Conservation (phyloP, 2,113 vertebrate genomes). For the Toxostoma redivivum region DNA sequence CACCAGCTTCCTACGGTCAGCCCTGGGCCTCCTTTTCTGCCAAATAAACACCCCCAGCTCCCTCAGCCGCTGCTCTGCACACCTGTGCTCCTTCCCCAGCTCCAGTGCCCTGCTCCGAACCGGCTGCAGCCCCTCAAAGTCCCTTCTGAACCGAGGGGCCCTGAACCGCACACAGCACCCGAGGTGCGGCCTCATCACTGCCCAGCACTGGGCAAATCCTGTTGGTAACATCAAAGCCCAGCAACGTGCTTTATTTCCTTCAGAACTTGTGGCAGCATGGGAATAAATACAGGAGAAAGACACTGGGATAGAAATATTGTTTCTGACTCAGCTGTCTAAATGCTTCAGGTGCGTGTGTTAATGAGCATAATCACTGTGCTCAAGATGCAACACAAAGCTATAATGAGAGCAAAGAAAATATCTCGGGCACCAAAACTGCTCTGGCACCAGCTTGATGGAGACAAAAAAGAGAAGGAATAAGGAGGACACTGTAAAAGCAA, state of each 20-base stretch:
- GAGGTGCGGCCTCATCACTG: not conserved
- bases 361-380: not conserved
- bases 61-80: not conserved
- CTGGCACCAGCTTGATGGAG: not conserved
- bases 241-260: not conserved
- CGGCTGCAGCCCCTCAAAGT: not conserved
- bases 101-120: accelerated
- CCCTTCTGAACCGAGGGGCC: accelerated
- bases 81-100: not conserved
- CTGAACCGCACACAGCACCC: not conserved
- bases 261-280: not conserved
- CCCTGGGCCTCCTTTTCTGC: too few relatives aligned
- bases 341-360: not conserved
- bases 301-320: not conserved
- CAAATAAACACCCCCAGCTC: accelerated
- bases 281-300: not conserved
- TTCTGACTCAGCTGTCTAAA: not conserved
- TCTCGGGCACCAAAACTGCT: not conserved
- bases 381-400: not conserved
- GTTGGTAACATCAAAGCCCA: not conserved
- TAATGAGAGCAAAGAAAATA: not conserved
- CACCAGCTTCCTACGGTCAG: not conserved
- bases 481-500: not conserved
- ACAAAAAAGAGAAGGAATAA: not conserved
- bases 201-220: not conserved